phyloP scores from a whole-genome alignment of 2,113 vertebrate genomes.

The Sapajus apella region DNA sequence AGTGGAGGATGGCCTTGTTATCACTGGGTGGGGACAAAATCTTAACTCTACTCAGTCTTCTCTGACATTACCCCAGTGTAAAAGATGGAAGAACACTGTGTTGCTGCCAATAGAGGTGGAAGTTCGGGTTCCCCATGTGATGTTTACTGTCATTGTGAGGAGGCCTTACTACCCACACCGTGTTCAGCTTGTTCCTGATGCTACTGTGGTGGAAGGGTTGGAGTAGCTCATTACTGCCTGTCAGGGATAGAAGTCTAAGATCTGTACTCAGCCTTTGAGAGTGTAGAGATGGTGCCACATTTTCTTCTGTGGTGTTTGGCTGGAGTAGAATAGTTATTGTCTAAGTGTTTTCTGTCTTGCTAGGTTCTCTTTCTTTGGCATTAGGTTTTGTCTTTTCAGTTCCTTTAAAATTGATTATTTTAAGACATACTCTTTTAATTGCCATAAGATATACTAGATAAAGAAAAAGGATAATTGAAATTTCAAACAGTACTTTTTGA shows the following conservation, averaged over 20 bases:
- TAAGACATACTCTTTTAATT: not conserved
- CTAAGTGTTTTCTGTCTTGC: not conserved
- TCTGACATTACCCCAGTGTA: no score
- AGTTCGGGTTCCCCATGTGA: not conserved
- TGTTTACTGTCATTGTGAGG: not conserved
- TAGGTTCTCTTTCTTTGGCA: not conserved
- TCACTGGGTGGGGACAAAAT: not conserved
- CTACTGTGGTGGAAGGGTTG: not conserved
- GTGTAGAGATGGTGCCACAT: not conserved
- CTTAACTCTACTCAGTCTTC: not conserved
- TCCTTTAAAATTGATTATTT: conserved; percentile 42
- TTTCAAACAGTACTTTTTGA: not conserved
- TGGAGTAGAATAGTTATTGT: not conserved
- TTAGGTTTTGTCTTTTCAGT: not conserved
- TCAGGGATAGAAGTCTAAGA: not conserved
- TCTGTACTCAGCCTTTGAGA: not conserved
- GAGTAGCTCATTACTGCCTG: not conserved
- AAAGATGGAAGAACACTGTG: not conserved
- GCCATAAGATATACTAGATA: not conserved
- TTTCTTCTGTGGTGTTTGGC: not conserved
- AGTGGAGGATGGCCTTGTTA: not conserved
- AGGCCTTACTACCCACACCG: not conserved
- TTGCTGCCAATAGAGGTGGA: not conserved
- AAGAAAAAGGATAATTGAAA: conserved; percentile 7
- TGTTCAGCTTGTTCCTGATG: not conserved